Conservation (phyloP, 1,140 invertebrate genomes). For the Lycorma delicatula region DNA sequence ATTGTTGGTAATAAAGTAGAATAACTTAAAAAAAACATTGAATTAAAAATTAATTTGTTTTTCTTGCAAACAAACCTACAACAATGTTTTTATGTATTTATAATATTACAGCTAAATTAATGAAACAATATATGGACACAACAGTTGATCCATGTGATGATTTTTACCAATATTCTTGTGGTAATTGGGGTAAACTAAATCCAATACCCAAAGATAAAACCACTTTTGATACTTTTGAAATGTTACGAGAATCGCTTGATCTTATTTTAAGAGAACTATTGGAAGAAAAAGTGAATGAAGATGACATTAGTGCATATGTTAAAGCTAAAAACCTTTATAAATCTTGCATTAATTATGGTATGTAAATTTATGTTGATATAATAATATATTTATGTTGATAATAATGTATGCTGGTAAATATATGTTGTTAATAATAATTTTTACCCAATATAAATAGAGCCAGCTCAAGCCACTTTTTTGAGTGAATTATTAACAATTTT, state of each 20-base stretch:
- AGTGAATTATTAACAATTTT: too few species aligned
- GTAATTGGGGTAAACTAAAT: constrained; percentile 73
- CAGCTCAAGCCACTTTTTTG: too few species aligned
- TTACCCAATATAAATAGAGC: too few species aligned
- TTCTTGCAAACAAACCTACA: too few species aligned
- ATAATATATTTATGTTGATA: too few species aligned
- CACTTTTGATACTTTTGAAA: constrained; percentile 73
- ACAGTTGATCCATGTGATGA: constrained; percentile 76
- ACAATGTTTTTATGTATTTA: too few species aligned
- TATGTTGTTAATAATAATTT: too few species aligned
- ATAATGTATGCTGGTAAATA: too few species aligned
- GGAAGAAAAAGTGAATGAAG: constrained; percentile 38
- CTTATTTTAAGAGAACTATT: constrained; percentile 57
- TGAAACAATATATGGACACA: constrained; percentile 69
- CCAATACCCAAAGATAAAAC: constrained; percentile 77
- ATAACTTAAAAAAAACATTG: too few species aligned
- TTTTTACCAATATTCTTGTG: constrained; percentile 86
- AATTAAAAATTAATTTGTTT: too few species aligned
- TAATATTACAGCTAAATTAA: constrained; percentile 41
- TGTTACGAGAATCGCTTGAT: constrained; percentile 66
- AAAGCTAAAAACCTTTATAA: constrained; percentile 74
- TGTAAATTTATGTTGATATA: too few species aligned
- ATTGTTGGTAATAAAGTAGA: too few species aligned
- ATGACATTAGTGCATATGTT: constrained; percentile 42
- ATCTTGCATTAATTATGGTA: constrained; percentile 76